These are phyloP conservation scores for Strigamia maritima DNA, from an alignment of 2,888 invertebrate species.

Conservation along the genomic window DNA sequence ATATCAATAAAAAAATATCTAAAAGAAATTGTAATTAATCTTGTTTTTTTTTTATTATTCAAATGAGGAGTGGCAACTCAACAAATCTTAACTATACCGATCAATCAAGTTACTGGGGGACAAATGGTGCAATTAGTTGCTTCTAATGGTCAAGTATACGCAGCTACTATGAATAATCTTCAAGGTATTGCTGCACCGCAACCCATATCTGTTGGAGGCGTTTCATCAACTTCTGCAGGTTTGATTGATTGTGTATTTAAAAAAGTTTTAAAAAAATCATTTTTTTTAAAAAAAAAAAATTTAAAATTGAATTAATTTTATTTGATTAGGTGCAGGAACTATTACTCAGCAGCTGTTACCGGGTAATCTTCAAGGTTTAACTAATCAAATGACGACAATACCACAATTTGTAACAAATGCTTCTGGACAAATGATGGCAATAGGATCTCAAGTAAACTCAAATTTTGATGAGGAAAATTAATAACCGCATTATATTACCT, in stretches of 20 bases:
- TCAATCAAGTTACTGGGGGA: slow-evolving; percentile 56
- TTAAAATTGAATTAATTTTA: neutral
- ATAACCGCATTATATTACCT: neutral
- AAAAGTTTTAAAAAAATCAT: slow-evolving; percentile 31
- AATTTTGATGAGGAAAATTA: neutral
- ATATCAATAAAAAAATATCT: neutral
- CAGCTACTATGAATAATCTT: slow-evolving; percentile 73
- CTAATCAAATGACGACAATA: slow-evolving; percentile 42
- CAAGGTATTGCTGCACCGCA: slow-evolving; percentile 45
- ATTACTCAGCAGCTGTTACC: slow-evolving; percentile 38
- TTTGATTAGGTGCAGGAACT: slow-evolving; percentile 34
- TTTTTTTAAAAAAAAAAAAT: slow-evolving; percentile 11
- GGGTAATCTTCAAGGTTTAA: slow-evolving; percentile 40
- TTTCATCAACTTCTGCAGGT: slow-evolving; percentile 42
- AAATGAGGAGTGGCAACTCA: slow-evolving; percentile 84
- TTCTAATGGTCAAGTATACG: slow-evolving; percentile 80
- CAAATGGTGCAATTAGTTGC: slow-evolving; percentile 64
- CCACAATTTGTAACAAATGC: slow-evolving; percentile 49
- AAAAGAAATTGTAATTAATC: slow-evolving; percentile 43
- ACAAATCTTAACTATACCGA: slow-evolving; percentile 91
- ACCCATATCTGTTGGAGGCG: slow-evolving; percentile 43
- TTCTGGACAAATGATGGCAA: slow-evolving; percentile 52
- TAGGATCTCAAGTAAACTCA: slow-evolving; percentile 50
- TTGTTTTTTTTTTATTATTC: slow-evolving; percentile 43
- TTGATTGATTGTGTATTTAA: neutral